phyloP scores from a whole-genome alignment of 2,888 invertebrate species.

The Nomada ferruginata region DNA sequence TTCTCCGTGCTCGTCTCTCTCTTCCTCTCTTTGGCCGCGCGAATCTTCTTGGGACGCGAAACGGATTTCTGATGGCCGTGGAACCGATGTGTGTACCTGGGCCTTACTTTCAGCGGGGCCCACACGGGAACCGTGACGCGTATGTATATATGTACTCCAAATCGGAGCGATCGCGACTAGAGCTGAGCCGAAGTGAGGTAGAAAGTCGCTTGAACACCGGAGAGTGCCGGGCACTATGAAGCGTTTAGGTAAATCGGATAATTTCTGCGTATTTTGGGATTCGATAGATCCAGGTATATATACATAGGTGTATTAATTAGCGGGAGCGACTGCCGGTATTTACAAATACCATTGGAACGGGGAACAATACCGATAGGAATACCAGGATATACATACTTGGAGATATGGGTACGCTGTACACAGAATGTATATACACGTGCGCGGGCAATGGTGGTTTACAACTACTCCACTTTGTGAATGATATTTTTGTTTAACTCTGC shows the following conservation, averaged over 20 bases:
- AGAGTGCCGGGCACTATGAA: neutral
- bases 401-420: neutral
- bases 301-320: no score
- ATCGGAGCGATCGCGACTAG: neutral
- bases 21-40: conserved; percentile 7
- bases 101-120: neutral
- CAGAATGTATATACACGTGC: neutral
- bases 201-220: neutral
- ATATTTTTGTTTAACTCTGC: no score
- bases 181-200: neutral
- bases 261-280: neutral
- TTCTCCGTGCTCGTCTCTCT: conserved; percentile 12
- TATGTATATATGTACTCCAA: neutral
- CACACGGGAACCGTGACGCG: neutral
- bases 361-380: neutral
- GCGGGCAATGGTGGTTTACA: neutral
- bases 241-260: conserved; percentile 10
- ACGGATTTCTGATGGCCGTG: conserved; percentile 47
- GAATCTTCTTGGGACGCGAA: conserved; percentile 30
- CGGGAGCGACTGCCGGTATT: neutral
- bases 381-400: neutral
- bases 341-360: neutral
- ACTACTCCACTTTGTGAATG: neutral
- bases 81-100: neutral
- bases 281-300: neutral